These are phyloP conservation scores for Phyllostomus discolor DNA, from an alignment of 2,113 vertebrate genomes.

Conservation along the genomic window DNA sequence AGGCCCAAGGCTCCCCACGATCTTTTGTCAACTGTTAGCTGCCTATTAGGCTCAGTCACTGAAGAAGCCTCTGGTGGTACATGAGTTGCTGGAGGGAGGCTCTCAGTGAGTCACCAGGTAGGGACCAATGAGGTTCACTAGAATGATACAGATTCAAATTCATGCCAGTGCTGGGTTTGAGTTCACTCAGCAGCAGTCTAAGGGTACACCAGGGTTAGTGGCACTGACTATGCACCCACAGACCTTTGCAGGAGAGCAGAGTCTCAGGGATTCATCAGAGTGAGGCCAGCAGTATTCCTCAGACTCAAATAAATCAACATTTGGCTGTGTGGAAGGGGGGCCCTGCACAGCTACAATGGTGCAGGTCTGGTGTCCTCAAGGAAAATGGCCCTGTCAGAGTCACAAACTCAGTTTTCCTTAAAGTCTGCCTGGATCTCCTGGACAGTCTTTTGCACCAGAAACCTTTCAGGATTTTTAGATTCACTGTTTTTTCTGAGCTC, in stretches of 20 bases:
- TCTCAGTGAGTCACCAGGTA: background rate
- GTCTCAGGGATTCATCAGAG: background rate
- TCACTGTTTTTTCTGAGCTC: background rate
- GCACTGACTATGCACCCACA: background rate
- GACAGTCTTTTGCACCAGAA: background rate
- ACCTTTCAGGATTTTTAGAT: background rate
- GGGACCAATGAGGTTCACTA: background rate
- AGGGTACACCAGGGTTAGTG: background rate
- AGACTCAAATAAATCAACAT: background rate
- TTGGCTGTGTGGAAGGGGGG: background rate
- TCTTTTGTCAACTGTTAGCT: background rate
- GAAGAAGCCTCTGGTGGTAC: background rate
- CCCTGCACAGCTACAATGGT: background rate
- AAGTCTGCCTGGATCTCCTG: background rate
- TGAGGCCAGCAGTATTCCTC: background rate
- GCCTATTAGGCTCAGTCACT: background rate
- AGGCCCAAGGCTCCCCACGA: background rate
- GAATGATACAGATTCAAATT: background rate
- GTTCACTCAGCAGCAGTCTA: background rate
- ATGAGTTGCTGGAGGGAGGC: background rate
- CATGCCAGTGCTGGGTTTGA: background rate
- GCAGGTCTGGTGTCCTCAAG: background rate
- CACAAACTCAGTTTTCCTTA: background rate
- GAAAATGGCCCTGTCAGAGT: background rate
- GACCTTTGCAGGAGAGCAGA: background rate